Evolutionary conservation across 1,140 invertebrate species (phyloP), one percentile per base, ranked within the genome.

Genomic region (Melitaea cinxia): DNA sequence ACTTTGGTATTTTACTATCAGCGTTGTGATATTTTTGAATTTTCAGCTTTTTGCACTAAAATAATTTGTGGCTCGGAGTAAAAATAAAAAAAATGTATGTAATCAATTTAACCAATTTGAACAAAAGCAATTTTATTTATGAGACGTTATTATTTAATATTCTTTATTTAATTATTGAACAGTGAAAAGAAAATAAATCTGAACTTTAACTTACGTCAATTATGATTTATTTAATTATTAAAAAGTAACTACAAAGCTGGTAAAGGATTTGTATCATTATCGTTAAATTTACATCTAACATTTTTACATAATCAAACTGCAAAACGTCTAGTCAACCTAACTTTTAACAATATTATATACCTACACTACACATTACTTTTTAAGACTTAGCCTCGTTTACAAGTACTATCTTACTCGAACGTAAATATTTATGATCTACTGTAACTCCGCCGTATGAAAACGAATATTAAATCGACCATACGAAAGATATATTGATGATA

Each of bases 341-440:
- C 35, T 0, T 39, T 6, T 2, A 39, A 12, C 35, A 39, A 39
- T 2, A 14, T 39, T 14, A 39, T 39, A 33, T 4, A 33, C 30
- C 2, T 33, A 33, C 7, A 33, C 3, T 10, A 7, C 19, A 9
- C 21, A 17, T 23, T 12, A 23, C 10, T 47, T 12, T 47, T 47
- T 47, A 47, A 47, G 42, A 47, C 39, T 42, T 4, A 19, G 19
- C 7, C 23, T 21, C 1, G 7, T 1, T 21, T 1, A 21, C 17
- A 45, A 17, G 17, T 7, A 21, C 42, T 19, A 17, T 19, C 15
- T 21, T 4, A 45, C 59, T 50, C 61, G 33, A 35, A 65, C 54
- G 72, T 77, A 77, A 75, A 77, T 72, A 74, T 75, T 77, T 80
- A 80, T 67, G 61, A 71, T 23, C 37, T 50, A 60, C 42, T 45